A percentile compares a stretch with the other conserved stretches of the same genome.
Conservation (phyloP, 1,140 invertebrate genomes). For the Cydia strobilella region DNA sequence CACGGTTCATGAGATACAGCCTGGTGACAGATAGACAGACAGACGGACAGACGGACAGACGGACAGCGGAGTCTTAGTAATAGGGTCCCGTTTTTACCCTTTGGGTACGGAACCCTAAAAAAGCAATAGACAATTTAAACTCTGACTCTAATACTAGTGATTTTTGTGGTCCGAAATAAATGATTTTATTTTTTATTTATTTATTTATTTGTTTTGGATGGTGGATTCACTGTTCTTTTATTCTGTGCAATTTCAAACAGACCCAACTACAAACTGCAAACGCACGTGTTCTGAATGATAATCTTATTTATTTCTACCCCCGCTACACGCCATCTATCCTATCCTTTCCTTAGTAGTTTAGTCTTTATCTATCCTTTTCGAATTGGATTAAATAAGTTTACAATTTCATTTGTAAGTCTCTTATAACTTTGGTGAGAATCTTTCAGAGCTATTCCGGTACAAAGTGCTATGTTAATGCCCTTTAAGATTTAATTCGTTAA, state of each 20-base stretch:
- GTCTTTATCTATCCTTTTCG: conserved; percentile 20
- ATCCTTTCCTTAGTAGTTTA: no score
- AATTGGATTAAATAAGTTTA: conserved; percentile 25
- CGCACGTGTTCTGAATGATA: conserved; percentile 37
- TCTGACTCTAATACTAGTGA: no score
- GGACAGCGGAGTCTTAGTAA: no score
- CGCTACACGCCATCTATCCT: conserved; percentile 21
- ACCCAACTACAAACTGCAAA: conserved; percentile 39
- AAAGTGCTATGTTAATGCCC: background rate
- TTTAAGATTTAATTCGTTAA: background rate
- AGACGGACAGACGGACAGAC: no score
- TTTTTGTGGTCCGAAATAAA: no score
- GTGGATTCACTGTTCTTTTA: background rate
- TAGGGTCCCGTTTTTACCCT: no score
- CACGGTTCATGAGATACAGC: no score
- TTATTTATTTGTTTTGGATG: background rate
- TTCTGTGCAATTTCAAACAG: conserved; percentile 29
- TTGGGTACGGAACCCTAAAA: no score
- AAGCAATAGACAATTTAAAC: background rate
- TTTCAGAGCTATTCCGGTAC: background rate
- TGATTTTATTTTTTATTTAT: no score
- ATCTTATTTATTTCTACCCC: conserved; percentile 2
- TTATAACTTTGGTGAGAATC: background rate
- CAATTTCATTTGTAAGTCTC: conserved; percentile 1
- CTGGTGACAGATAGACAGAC: no score